phyloP scores from a whole-genome alignment of 2,113 vertebrate species.

The Galeopterus variegatus region DNA sequence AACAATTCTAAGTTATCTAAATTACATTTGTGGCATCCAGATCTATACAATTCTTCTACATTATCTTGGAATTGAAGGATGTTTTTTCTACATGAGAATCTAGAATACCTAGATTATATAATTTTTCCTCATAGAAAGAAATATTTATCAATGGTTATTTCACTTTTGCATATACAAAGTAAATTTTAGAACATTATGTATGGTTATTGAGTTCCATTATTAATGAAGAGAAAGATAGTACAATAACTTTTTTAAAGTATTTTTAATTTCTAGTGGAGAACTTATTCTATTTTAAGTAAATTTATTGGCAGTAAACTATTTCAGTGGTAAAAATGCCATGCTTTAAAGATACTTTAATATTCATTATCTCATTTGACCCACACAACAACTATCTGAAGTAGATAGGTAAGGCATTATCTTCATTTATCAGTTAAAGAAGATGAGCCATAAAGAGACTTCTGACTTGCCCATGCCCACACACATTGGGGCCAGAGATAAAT shows the following conservation, averaged over 20 bases:
- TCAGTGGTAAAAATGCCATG: background rate
- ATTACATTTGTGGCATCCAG: background rate
- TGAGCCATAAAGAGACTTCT: background rate
- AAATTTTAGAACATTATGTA: constrained; percentile 41
- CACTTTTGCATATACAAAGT: background rate
- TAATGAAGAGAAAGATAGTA: background rate
- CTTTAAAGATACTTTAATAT: constrained; percentile 1
- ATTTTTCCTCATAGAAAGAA: constrained; percentile 22
- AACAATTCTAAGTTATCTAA: constrained; percentile 1
- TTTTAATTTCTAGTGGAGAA: background rate
- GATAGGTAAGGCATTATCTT: background rate
- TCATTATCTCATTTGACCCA: background rate
- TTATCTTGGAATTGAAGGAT: background rate
- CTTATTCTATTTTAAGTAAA: background rate
- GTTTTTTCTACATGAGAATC: background rate
- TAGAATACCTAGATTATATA: background rate
- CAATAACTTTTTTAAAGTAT: background rate
- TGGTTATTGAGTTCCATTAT: constrained; percentile 26
- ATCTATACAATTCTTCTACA: background rate
- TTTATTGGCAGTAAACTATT: background rate
- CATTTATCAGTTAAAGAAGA: constrained; percentile 19
- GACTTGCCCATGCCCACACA: background rate
- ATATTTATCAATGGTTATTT: constrained; percentile 10
- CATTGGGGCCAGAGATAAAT: background rate
- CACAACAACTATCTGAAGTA: background rate